A percentile compares a stretch with the other conserved stretches of the same genome.
phyloP scores from a whole-genome alignment of 2,888 invertebrate species.

The Leptura quadrifasciata region DNA sequence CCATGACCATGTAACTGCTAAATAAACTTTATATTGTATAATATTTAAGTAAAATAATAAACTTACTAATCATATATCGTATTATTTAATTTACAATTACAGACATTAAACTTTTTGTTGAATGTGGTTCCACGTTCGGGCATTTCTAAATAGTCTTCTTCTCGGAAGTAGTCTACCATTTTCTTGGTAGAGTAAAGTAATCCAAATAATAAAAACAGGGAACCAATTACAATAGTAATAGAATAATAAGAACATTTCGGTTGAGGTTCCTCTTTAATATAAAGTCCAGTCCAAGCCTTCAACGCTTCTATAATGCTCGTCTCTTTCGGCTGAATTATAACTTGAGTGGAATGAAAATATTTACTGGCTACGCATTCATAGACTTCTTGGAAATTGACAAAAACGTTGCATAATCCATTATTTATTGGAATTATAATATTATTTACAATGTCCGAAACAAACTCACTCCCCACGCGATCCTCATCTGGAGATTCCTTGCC shows the following conservation, averaged over 20 bases:
- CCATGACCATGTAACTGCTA: not conserved
- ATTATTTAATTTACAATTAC: slow-evolving; percentile 54
- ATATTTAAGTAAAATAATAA: slow-evolving; percentile 1
- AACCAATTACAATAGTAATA: slow-evolving; percentile 53
- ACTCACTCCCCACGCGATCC: slow-evolving; percentile 49
- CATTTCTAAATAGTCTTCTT: slow-evolving; percentile 50
- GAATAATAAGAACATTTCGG: slow-evolving; percentile 57
- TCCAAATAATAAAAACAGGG: slow-evolving; percentile 45
- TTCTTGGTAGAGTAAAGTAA: slow-evolving; percentile 54
- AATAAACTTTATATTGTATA: not conserved
- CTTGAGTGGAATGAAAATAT: slow-evolving; percentile 27
- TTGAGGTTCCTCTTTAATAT: slow-evolving; percentile 42
- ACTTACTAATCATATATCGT: slow-evolving; percentile 36
- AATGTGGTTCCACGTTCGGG: slow-evolving; percentile 35
- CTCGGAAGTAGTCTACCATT: slow-evolving; percentile 56
- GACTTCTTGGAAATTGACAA: slow-evolving; percentile 55
- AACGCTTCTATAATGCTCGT: not conserved
- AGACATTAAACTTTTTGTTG: slow-evolving; percentile 51
- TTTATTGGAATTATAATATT: slow-evolving; percentile 54
- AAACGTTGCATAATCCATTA: slow-evolving; percentile 56
- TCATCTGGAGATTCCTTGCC: slow-evolving; percentile 32
- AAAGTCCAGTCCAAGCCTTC: slow-evolving; percentile 43
- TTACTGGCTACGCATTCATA: slow-evolving; percentile 53
- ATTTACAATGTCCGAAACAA: slow-evolving; percentile 47
- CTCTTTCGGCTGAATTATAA: slow-evolving; percentile 9